Evolutionary conservation across 2,797 vertebrate species (phyloP), one percentile per base, ranked within the genome.

Genomic region (Darevskia mixta): DNA sequence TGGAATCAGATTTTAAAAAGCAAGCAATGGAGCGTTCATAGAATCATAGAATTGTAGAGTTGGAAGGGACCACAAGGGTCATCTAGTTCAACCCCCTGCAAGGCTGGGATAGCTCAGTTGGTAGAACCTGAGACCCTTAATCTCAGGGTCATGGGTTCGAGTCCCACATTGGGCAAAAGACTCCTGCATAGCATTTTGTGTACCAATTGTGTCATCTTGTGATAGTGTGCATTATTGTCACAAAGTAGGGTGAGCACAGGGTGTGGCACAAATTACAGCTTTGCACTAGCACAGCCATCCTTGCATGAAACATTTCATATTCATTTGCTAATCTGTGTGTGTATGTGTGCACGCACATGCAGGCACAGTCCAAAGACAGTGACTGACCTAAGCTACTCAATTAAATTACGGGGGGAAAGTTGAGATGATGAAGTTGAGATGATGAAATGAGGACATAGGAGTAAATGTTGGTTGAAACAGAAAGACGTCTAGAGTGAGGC

Each of bases 401-500:
- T 64, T 64, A 64, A 18, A 18, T 64, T 64, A 55, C 15, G 49
- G 8, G 25, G 67, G 8, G 1, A 69, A 69, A 29, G 23, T 15
- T 27, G 64, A 87, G 82, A 67, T 25, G 86, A 58, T 83, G 43
- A 67, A 25, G 23, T 15, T 27, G 64, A 87, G 82, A 69, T 29
- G 86, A 61, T 83, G 45, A 86, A 75, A 80, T 72, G 38, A 45
- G 45, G 72, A 25, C 76, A 35, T 23, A 90, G 76, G 66, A 81
- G 41, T 79, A 81, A 76, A 45, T 83, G 88, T 82, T 85, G 82
- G 82, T 85, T 61, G 38, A 85, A 15, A 73, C 64, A 79, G 64
- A 17, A 29, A 66, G 5, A 43, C 13, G 75, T 64, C 69, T 43
- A n/a, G 82, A 87, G 38, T 66, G 79, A 85, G 89, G 83, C 81